These are phyloP conservation scores for Pelodiscus sinensis DNA, from an alignment of 2,113 vertebrate species.

Conservation along the genomic window DNA sequence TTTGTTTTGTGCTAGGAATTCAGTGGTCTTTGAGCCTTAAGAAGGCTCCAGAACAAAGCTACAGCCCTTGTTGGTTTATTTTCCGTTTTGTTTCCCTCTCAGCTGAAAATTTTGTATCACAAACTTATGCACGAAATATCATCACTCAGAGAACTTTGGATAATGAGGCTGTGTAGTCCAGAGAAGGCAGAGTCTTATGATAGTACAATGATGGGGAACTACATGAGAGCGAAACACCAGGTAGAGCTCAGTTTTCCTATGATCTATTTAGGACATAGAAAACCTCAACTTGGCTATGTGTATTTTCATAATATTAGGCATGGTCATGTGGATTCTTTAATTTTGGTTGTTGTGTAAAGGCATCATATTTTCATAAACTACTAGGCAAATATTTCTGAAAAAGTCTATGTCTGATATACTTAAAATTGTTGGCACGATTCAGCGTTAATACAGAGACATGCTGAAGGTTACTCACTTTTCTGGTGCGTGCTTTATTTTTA, in stretches of 20 bases:
- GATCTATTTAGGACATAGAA: rapidly evolving
- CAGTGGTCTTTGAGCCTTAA: background rate
- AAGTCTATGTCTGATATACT: rapidly evolving
- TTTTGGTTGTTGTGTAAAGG: rapidly evolving
- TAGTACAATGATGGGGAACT: background rate
- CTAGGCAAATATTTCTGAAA: background rate
- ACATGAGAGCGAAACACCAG: conserved; percentile 49
- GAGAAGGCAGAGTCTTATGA: background rate
- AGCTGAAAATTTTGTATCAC: conserved; percentile 86
- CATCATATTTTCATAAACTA: background rate
- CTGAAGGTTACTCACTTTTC: background rate
- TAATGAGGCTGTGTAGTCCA: conserved; percentile 12
- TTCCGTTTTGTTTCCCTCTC: background rate
- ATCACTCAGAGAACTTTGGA: conserved; percentile 74
- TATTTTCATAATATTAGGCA: background rate
- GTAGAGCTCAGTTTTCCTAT: conserved; percentile 30
- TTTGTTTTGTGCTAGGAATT: background rate
- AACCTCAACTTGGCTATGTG: background rate
- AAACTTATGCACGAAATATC: conserved; percentile 77
- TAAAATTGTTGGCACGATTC: background rate
- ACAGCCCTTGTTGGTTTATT: background rate
- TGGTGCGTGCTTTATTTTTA: background rate
- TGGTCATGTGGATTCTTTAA: rapidly evolving
- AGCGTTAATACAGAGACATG: background rate
- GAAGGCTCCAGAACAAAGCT: background rate